Evolutionary conservation across 2,888 invertebrate species (phyloP).

Genomic region (Yponomeuta evonymella): DNA sequence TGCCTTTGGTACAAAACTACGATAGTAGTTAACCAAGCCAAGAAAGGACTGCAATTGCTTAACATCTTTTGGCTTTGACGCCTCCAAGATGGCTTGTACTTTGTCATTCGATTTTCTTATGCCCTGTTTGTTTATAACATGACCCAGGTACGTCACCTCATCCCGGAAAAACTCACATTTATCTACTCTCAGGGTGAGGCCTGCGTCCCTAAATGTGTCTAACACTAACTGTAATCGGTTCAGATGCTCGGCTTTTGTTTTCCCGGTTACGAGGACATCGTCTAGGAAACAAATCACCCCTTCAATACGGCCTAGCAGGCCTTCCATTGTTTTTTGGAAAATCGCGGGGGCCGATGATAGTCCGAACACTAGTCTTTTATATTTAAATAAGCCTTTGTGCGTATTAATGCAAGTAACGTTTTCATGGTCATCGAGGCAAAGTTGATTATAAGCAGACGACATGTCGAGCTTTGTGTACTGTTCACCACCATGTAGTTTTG

Average conservation of each 20-base stretch:
- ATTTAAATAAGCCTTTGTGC: constrained; percentile 7
- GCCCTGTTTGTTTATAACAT: constrained; percentile 3
- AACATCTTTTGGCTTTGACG: neutral
- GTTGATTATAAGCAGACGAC: neutral
- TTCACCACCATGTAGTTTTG: constrained; percentile 4
- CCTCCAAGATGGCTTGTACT: neutral
- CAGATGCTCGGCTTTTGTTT: neutral
- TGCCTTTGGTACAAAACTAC: neutral
- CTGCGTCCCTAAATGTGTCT: neutral
- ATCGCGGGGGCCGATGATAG: constrained; percentile 8
- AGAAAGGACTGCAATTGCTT: neutral
- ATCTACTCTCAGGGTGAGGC: neutral
- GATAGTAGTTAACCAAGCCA: neutral
- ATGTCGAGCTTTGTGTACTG: constrained; percentile 5
- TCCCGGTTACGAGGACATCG: neutral
- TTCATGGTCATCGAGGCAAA: neutral
- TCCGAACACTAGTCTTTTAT: constrained; percentile 9
- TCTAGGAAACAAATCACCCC: neutral
- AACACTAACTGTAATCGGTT: neutral
- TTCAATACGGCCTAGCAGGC: constrained; percentile 10
- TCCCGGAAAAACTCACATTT: constrained; percentile 1
- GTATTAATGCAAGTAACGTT: constrained; percentile 1
- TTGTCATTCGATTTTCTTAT: neutral
- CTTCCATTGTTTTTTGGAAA: constrained; percentile 17
- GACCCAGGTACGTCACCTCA: neutral